A percentile compares a stretch with the other conserved stretches of the same genome.
phyloP scores from a whole-genome alignment of 2,113 vertebrate species.

The Catharus fuscescens region DNA sequence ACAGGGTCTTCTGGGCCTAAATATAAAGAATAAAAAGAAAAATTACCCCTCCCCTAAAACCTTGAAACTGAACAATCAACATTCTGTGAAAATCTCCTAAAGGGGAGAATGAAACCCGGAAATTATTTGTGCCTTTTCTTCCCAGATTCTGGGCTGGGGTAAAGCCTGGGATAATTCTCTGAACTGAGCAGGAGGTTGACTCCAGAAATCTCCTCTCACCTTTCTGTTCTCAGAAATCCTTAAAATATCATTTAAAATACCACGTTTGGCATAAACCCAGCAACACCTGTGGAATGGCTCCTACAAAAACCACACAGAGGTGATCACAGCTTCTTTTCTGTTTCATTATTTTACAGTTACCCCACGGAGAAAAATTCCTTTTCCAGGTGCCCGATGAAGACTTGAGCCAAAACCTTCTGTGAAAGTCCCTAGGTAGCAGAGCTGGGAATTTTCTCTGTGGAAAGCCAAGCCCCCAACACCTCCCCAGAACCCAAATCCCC shows the following conservation, averaged over 20 bases:
- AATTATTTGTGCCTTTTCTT: background rate
- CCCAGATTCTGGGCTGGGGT: background rate
- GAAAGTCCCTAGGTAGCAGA: fast-evolving
- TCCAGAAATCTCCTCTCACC: background rate
- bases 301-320: background rate
- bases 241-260: background rate
- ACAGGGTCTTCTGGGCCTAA: background rate
- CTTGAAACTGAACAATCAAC: background rate
- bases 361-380: background rate
- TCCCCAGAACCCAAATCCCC: background rate
- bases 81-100: background rate
- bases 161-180: background rate
- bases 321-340: background rate
- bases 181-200: background rate
- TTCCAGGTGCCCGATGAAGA: background rate
- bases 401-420: background rate
- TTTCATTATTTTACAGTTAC: background rate
- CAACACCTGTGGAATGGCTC: background rate
- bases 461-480: background rate
- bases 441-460: background rate
- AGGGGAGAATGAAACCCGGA: background rate
- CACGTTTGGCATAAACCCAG: background rate
- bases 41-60: background rate
- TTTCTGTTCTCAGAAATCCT: background rate
- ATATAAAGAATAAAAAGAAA: background rate